Base-by-base conservation (phyloP, 1,140 invertebrate genomes). In the Heliothis virescens region DNA sequence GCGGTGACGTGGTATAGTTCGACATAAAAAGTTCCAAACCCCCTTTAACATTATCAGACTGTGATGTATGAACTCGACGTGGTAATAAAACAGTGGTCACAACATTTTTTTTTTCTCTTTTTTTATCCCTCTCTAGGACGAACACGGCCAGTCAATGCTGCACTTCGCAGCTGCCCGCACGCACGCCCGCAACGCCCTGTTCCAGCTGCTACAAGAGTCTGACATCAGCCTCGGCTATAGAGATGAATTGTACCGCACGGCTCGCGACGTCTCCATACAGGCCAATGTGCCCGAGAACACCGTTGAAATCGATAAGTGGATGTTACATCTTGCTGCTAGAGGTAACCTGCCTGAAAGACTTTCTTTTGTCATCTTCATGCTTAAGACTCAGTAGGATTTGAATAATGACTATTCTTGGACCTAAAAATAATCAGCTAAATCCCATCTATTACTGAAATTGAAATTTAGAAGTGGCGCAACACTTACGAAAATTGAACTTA, bases 81-180 rank as follows among this genome's bases (percentile, higher is more conserved):
- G 21, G 2, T 26, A 26, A 26, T 26, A 2, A 26, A 26, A 26
- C 21, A 26, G 1, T 26, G 21, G 2, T 26, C 21, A 26, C 3
- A 57, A 0, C 34, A 41, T 1, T 0, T 1, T 9, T 7, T 7
- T 9, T 7, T 41, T 41, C 5, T 9, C 34, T 41, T 34, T 41
- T 1, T 7, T 9, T 1, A 10, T 48, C 11, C 16, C 11, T 41
- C 41, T 13, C 78, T 55, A 98, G 97, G 98, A 98, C 84, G 98
- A 98, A 89, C 97, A 98, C 82, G 98, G 98, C 0, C 97, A 98
- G 90, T 98, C 96, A 60, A 97, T 98, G 95, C 91, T 98, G n/a
- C 98, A 99, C 91, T 98, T 98, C 92, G 97, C 98, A 1, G 97
- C 97, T 0, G 96, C 97, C 0, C 95, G 97, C 18, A 95, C 97